Percentiles rank a stretch among this genome's conserved stretches.
Conservation (phyloP, 2,113 vertebrate genomes). For the Phalacrocorax brasilianus region DNA sequence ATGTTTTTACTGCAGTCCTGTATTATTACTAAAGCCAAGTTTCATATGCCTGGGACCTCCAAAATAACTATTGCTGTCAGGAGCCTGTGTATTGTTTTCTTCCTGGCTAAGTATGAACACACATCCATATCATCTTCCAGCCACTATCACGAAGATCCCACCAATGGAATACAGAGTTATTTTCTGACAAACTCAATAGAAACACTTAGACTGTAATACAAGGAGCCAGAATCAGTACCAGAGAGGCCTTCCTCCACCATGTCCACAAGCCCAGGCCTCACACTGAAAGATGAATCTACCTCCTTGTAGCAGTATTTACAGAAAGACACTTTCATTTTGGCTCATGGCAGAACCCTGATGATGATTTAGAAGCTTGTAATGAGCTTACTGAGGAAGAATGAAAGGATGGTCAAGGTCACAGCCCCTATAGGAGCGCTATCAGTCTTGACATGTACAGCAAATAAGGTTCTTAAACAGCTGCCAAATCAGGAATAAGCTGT, state of each 20-base stretch:
- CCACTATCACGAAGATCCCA: background rate
- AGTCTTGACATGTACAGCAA: slow-evolving; percentile 20
- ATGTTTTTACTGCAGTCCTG: background rate
- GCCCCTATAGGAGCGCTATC: background rate
- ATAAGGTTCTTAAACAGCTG: slow-evolving; percentile 19
- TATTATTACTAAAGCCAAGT: background rate
- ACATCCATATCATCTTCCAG: background rate
- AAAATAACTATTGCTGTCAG: background rate
- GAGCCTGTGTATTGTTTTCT: background rate
- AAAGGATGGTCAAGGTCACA: slow-evolving; percentile 41
- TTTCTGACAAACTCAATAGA: background rate
- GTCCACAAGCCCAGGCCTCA: background rate
- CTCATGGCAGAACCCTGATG: slow-evolving; percentile 6
- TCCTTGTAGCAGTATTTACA: background rate
- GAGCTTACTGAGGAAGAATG: slow-evolving; percentile 28
- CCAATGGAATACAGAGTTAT: background rate
- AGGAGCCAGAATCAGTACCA: background rate
- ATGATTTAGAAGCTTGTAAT: background rate
- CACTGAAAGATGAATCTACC: background rate
- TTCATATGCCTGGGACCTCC: background rate
- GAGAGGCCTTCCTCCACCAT: background rate
- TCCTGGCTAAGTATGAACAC: background rate
- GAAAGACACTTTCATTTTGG: background rate
- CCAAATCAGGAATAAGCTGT: slow-evolving; percentile 11
- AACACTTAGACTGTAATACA: background rate